A percentile compares a stretch with the other conserved stretches of the same genome.
Evolutionary conservation across 2,797 vertebrate genomes (phyloP).

Genomic region (Oreochromis grahami): DNA sequence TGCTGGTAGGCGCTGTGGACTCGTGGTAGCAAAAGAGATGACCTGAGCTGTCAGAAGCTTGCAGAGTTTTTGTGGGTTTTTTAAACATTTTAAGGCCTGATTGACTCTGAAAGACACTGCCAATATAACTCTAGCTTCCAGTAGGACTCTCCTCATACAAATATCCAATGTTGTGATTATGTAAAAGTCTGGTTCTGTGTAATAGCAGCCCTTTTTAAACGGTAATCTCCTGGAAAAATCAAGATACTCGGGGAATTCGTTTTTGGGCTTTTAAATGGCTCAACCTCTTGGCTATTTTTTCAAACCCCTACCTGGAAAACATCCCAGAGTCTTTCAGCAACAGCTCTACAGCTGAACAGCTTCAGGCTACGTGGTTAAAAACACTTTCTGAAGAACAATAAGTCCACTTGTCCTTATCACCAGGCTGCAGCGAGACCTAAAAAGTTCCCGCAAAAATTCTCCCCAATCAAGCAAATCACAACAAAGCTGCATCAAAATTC

Average conservation of each 20-base stretch:
- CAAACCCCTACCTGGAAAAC: background rate
- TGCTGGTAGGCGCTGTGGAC: background rate
- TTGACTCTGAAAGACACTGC: background rate
- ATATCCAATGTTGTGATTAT: background rate
- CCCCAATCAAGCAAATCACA: background rate
- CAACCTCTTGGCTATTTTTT: background rate
- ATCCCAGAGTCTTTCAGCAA: background rate
- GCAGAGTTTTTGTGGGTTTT: background rate
- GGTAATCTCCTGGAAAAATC: background rate
- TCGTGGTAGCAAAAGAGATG: background rate
- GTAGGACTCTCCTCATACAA: background rate
- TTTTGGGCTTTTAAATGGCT: background rate
- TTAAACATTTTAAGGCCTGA: background rate
- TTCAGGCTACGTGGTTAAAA: background rate
- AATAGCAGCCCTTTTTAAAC: background rate
- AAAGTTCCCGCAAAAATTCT: no score
- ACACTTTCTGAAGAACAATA: background rate
- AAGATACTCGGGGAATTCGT: background rate
- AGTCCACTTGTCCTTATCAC: background rate
- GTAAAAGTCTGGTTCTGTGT: background rate
- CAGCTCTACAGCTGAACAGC: background rate
- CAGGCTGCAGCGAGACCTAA: background rate
- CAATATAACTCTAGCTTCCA: background rate
- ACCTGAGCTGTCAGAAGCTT: background rate
- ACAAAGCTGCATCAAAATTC: background rate